phyloP scores from a whole-genome alignment of 2,797 vertebrate genomes.

The Pachyuromys duprasi region DNA sequence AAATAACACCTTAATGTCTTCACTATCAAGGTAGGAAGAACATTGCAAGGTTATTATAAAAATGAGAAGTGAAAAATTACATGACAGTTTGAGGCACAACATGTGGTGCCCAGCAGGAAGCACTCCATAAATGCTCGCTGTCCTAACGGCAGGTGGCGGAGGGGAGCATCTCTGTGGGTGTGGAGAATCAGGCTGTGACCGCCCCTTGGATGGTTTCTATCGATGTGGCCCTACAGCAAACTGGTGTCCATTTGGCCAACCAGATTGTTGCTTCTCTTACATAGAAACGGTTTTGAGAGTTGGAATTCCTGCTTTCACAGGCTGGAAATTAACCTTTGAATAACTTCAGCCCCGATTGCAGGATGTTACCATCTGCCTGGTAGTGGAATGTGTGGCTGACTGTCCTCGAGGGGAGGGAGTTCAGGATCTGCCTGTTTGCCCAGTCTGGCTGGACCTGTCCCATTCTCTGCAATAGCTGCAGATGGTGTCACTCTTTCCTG shows the following conservation, averaged over 20 bases:
- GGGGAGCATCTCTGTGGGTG: background rate
- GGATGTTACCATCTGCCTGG: constrained; percentile 11
- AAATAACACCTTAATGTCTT: background rate
- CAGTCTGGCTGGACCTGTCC: constrained; percentile 50
- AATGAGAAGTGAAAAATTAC: background rate
- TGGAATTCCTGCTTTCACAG: background rate
- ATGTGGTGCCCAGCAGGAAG: background rate
- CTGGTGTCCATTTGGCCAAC: background rate
- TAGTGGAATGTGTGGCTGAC: background rate
- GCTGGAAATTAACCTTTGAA: constrained; percentile 41
- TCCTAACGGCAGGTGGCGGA: background rate
- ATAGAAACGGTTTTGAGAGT: constrained; percentile 30
- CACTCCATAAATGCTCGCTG: background rate
- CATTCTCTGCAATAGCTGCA: constrained; percentile 15
- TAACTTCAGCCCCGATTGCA: constrained; percentile 36
- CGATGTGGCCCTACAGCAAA: background rate
- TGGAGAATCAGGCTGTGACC: background rate
- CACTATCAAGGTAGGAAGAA: background rate
- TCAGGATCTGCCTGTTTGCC: constrained; percentile 59
- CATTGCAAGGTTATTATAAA: background rate
- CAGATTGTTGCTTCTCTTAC: background rate
- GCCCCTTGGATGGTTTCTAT: background rate
- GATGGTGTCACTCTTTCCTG: constrained; percentile 6
- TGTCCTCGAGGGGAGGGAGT: background rate
- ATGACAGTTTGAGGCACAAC: background rate